Conservation (phyloP, 2,888 invertebrate genomes). For the Drosophila meridionalis region DNA sequence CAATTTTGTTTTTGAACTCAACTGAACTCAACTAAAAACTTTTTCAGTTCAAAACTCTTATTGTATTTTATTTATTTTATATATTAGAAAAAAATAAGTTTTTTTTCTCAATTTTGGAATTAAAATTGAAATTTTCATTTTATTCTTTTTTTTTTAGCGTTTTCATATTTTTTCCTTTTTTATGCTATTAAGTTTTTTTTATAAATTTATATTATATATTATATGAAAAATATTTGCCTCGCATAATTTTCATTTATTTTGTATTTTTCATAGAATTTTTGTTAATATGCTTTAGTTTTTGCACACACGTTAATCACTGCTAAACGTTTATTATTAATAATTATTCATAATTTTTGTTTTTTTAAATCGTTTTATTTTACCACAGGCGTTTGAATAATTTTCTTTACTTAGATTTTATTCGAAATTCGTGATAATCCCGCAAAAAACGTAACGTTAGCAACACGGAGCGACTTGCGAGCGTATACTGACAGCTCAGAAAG, state of each 20-base stretch:
- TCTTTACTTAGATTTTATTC: slow-evolving; percentile 33
- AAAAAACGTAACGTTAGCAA: slow-evolving; percentile 41
- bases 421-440: slow-evolving; percentile 44
- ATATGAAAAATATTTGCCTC: not conserved
- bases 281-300: not conserved
- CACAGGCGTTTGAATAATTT: slow-evolving; percentile 21
- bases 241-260: not conserved
- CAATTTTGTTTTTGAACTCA: not conserved
- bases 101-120: not conserved
- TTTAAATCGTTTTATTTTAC: slow-evolving; percentile 6
- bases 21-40: not conserved
- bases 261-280: not conserved
- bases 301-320: slow-evolving; percentile 16
- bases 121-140: not conserved
- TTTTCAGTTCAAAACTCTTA: not conserved
- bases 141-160: not conserved
- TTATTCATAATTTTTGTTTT: slow-evolving; percentile 6
- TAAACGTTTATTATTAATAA: slow-evolving; percentile 3
- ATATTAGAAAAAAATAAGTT: not conserved
- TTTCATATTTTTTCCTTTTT: not conserved
- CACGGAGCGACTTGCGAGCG: slow-evolving; percentile 64
- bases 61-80: slow-evolving; percentile 3
- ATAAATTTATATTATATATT: no score
- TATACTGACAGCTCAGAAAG: slow-evolving; percentile 68
- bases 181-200: not conserved